Evolutionary conservation across 2,797 vertebrate genomes (phyloP).

Genomic region (Xenopus petersii): DNA sequence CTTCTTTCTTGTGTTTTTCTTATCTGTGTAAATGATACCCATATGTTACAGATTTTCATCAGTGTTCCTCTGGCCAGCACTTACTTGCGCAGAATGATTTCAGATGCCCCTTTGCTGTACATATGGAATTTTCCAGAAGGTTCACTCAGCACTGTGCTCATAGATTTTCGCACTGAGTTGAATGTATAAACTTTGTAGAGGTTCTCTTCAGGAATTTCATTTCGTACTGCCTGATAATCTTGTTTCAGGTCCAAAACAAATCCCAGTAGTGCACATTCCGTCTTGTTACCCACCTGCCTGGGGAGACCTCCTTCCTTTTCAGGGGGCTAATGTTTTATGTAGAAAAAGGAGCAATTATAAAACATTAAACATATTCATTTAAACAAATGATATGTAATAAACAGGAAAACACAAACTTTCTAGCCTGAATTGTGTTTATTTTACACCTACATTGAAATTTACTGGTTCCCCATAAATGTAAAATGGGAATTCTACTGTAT

Average conservation of each 20-base stretch:
- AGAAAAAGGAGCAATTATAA: background rate
- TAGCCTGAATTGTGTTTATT: too few relatives aligned
- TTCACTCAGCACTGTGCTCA: constrained; percentile 90
- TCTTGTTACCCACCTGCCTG: constrained; percentile 95
- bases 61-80: background rate
- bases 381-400: background rate
- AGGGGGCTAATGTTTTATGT: constrained; percentile 71
- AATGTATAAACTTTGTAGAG: constrained; percentile 97
- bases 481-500: too few relatives aligned
- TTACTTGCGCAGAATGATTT: constrained; percentile 95
- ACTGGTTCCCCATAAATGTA: too few relatives aligned
- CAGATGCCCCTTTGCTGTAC: constrained; percentile 98
- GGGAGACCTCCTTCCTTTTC: constrained; percentile 94
- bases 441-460: too few relatives aligned
- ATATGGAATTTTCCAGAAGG: constrained; percentile 80
- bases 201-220: constrained; percentile 89
- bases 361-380: background rate
- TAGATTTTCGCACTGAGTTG: constrained; percentile 94
- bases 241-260: constrained; percentile 86
- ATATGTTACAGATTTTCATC: too few relatives aligned
- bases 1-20: too few relatives aligned
- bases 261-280: constrained; percentile 88
- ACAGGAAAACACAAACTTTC: background rate
- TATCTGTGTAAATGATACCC: too few relatives aligned
- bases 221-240: constrained; percentile 89